Base-by-base conservation (phyloP, 2,888 invertebrate species). In the Geotrupes spiniger region DNA sequence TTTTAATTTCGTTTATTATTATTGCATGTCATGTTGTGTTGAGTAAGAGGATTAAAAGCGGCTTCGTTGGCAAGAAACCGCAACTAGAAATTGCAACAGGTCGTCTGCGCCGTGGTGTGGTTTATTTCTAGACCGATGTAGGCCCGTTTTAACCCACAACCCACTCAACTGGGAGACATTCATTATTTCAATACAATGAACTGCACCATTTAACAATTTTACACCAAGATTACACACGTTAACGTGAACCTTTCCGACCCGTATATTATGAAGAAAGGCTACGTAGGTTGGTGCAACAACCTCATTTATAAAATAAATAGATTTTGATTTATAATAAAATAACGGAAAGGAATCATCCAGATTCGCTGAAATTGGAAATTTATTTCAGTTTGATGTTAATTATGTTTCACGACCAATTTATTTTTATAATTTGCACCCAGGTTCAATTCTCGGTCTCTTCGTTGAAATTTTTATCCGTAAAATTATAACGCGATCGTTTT, bases 171-270 rank as follows among this genome's bases (percentile, higher is more conserved):
- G 67, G 62, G 65, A 69, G 66, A 68, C 68, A 72, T 72, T 71
- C 68, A 69, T 71, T 70, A 70, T 70, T 70, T 70, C 70, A 67
- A 66, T 68, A 71, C 70, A 71, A 70, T 71, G 70, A 70, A 64
- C 69, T 66, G 69, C 69, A 64, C 68, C 71, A 70, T 71, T 72
- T 69, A 69, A 58, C 70, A 71, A 72, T 72, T 72, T 71, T 70
- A 69, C 69, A 63, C 66, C 57, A 57, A 67, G 64, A 65, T 65
- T 69, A 66, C 66, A 68, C 66, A 63, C 65, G 67, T 65, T 66
- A 68, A 61, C 63, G 62, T 60, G 56, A 58, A 56, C 58, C 59
- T 61, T 60, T 57, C 49, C 47, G 49, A 58, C 58, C 52, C 62
- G 59, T 64, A 62, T 62, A 63, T 63, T 64, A 65, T 64, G 63